Evolutionary conservation across 2,888 invertebrate species (phyloP), one percentile per base, ranked within the genome.

Genomic region (Dione vanillae): DNA sequence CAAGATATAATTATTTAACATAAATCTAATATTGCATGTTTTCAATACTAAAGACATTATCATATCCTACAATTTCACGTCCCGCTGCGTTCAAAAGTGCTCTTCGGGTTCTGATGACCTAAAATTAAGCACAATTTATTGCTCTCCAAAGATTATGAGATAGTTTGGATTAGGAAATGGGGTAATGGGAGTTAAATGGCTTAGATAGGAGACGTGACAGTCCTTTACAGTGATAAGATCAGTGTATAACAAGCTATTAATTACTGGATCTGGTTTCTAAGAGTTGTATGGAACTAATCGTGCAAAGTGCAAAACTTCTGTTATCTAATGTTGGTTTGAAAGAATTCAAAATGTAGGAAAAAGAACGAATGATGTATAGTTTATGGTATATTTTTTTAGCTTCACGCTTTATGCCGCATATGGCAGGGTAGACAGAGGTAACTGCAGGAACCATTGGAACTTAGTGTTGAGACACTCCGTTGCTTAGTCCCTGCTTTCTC

Each of bases 101-200:
- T 20, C 20, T 61, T 61, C n/a, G 27, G 67, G 51, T 27, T 43
- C 16, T 51, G 47, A 35, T 67, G 65, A 70, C 65, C 61, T 61
- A 61, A 67, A 70, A 73, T 73, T 67, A 72, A 71, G 59, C 66
- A 20, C n/a, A 67, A 71, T 71, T 67, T 67, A 70, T 72, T 69
- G 65, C 47, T 59, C 52, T 45, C 64, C 54, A 59, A 65, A 67
- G 70, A 70, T 70, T 67, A 67, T 61, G 10, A 65, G 67, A 70
- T 73, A 65, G 62, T 58, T 20, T 27, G 67, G 54, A 67, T 65
- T 11, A 67, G 64, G 66, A 61, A 65, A 56, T 67, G 35, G 69
- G 59, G 27, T 40, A 52, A 70, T 59, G 59, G 52, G 52, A 59
- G 58, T 68, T 67, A 58, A 69, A 61, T 51, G 45, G 58, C n/a